Conservation (phyloP, 2,113 vertebrate species). For the Hemicordylus capensis region DNA sequence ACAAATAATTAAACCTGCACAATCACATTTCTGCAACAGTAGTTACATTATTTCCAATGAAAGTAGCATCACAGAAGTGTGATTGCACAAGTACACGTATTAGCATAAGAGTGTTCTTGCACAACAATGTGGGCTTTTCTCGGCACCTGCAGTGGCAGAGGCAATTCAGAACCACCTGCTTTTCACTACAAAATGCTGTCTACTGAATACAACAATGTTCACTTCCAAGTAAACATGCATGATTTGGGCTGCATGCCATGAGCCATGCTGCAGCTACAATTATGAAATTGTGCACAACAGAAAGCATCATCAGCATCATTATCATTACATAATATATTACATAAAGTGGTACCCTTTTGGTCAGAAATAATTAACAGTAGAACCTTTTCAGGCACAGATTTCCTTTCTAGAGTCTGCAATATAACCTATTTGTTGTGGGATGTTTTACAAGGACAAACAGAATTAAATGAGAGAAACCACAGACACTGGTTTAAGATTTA, state of each 20-base stretch:
- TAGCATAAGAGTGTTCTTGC: too few relatives aligned
- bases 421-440: not conserved
- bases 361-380: not conserved
- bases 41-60: too few relatives aligned
- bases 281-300: not conserved
- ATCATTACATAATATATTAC: not conserved
- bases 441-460: accelerated
- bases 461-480: not conserved
- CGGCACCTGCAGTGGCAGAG: too few relatives aligned
- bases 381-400: not conserved
- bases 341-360: accelerated
- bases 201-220: accelerated
- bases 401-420: not conserved
- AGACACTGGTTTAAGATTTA: not conserved
- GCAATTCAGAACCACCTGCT: too few relatives aligned
- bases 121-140: too few relatives aligned
- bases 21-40: too few relatives aligned
- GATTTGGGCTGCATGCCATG: not conserved
- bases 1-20: too few relatives aligned
- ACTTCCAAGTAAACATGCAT: not conserved
- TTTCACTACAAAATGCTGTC: too few relatives aligned
- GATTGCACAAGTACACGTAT: too few relatives aligned
- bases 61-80: too few relatives aligned
- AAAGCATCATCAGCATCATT: too few relatives aligned
- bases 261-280: not conserved